These are phyloP conservation scores for Scortum barcoo DNA, from an alignment of 2,113 vertebrate genomes.

Conservation along the genomic window DNA sequence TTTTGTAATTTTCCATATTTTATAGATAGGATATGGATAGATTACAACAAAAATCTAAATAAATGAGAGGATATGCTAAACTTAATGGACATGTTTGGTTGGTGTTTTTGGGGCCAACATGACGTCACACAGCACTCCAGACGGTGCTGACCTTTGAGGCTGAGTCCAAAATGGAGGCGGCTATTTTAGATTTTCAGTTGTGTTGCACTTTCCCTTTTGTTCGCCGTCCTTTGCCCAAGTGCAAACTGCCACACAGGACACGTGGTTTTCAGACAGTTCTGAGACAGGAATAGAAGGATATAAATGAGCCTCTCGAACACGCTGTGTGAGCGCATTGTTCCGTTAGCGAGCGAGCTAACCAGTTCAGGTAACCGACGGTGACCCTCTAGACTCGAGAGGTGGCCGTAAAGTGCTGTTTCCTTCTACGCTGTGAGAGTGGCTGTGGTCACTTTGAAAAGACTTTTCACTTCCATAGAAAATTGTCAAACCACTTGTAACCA, in stretches of 20 bases:
- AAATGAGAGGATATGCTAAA: neutral
- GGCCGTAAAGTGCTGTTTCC: neutral
- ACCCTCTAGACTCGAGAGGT: neutral
- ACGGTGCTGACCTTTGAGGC: neutral
- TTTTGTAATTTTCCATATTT: neutral
- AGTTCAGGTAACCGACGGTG: neutral
- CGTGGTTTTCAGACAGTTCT: neutral
- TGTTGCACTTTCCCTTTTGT: neutral
- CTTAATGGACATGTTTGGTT: too few relatives aligned
- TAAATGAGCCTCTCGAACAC: neutral
- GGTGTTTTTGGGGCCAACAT: too few relatives aligned
- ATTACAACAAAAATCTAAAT: neutral
- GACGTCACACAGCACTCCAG: neutral
- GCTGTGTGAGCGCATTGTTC: neutral
- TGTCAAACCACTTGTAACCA: neutral
- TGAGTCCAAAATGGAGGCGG: neutral
- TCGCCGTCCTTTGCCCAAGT: neutral
- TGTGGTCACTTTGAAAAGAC: neutral
- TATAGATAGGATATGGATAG: neutral
- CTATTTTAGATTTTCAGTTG: neutral
- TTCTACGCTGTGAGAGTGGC: neutral
- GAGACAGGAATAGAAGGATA: neutral
- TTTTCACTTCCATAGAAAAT: neutral
- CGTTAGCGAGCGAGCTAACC: neutral
- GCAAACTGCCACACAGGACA: neutral